Evolutionary conservation across 2,888 invertebrate genomes (phyloP).

Genomic region (Drosophila differens): DNA sequence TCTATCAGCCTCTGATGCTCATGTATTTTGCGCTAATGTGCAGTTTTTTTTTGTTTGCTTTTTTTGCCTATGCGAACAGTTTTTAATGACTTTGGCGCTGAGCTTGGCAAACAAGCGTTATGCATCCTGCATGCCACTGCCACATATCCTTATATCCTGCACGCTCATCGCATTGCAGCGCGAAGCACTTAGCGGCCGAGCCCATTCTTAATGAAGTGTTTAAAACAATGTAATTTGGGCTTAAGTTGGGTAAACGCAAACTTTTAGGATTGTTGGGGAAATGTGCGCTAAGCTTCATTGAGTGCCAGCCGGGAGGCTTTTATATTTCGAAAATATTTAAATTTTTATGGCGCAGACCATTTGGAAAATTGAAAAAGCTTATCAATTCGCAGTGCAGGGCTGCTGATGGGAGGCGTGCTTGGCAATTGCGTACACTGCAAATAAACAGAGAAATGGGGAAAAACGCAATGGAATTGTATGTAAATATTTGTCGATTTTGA

Average conservation of each 20-base stretch:
- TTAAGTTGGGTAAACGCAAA: slow-evolving; percentile 64
- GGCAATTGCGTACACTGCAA: slow-evolving; percentile 12
- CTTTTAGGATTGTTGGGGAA: slow-evolving; percentile 39
- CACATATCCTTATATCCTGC: slow-evolving; percentile 49
- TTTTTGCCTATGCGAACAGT: slow-evolving; percentile 78
- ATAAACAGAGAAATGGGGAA: slow-evolving; percentile 20
- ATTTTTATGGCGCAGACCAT: slow-evolving; percentile 73
- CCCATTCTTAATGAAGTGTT: slow-evolving; percentile 79
- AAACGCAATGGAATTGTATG: slow-evolving; percentile 59
- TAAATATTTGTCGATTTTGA: slow-evolving; percentile 72
- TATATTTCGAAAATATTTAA: slow-evolving; percentile 76
- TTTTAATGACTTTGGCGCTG: slow-evolving; percentile 78
- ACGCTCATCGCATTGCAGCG: slow-evolving; percentile 24
- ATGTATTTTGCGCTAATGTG: slow-evolving; percentile 79
- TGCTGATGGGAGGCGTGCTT: not conserved
- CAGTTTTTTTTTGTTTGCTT: slow-evolving; percentile 45
- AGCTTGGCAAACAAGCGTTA: slow-evolving; percentile 76
- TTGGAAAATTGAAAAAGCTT: slow-evolving; percentile 74
- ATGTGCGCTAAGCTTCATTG: slow-evolving; percentile 59
- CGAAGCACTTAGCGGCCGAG: slow-evolving; percentile 38
- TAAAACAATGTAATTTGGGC: slow-evolving; percentile 79
- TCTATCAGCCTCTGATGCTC: slow-evolving; percentile 54
- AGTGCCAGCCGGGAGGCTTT: slow-evolving; percentile 59
- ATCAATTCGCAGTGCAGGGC: slow-evolving; percentile 31
- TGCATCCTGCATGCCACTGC: slow-evolving; percentile 55